Conservation (phyloP, 1,140 invertebrate genomes). For the Popillia japonica region DNA sequence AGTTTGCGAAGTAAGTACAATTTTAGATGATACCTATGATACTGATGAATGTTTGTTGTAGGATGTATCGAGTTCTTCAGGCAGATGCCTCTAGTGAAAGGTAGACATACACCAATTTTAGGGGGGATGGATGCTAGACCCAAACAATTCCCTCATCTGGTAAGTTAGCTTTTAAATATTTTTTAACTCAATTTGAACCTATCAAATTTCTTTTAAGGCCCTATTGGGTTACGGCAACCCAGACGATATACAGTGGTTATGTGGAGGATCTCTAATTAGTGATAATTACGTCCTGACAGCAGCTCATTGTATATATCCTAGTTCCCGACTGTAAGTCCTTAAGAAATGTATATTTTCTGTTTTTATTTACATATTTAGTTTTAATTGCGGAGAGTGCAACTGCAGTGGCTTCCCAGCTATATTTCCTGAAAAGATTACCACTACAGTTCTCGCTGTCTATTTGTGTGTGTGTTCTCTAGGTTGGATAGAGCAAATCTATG, state of each 20-base stretch:
- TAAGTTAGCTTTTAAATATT: background rate
- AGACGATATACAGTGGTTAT: background rate
- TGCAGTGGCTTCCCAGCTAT: too few species aligned
- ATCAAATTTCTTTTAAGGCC: background rate
- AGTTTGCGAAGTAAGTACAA: too few species aligned
- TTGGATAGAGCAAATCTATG: too few species aligned
- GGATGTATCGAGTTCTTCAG: background rate
- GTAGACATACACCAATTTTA: background rate
- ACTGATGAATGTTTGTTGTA: background rate
- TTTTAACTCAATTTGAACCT: background rate
- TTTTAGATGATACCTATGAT: too few species aligned
- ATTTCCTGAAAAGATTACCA: too few species aligned
- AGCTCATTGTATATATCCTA: background rate
- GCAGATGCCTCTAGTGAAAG: background rate
- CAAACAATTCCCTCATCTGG: slow-evolving; percentile 33
- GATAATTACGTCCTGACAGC: background rate
- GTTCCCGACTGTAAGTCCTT: background rate
- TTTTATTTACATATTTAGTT: background rate
- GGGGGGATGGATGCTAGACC: background rate
- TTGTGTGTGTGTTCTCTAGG: too few species aligned
- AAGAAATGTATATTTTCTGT: background rate
- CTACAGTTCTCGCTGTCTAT: too few species aligned
- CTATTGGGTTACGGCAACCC: background rate
- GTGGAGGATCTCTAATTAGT: background rate
- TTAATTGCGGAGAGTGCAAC: background rate